Percentiles rank a stretch among this genome's conserved stretches.
These are phyloP conservation scores for Pipa parva DNA, from an alignment of 2,113 vertebrate species.

Conservation along the genomic window DNA sequence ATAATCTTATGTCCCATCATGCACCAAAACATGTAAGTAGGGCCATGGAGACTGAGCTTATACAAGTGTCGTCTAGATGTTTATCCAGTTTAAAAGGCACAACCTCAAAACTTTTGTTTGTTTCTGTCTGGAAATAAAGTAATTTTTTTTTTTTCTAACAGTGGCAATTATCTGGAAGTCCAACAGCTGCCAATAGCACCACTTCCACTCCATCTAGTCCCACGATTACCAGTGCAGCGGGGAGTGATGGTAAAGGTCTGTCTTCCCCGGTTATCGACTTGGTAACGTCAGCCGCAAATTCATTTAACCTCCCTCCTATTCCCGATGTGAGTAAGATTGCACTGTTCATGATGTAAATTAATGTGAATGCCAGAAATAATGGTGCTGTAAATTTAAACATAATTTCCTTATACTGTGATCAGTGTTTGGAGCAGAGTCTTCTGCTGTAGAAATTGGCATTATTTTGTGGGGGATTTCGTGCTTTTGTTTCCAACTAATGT, in stretches of 20 bases:
- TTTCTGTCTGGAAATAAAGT: background rate
- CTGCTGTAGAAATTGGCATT: too few species aligned
- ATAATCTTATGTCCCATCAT: constrained; percentile 70
- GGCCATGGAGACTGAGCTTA: too few species aligned
- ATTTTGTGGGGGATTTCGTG: too few species aligned
- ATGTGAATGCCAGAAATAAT: too few species aligned
- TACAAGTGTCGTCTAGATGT: too few species aligned
- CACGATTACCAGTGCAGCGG: constrained; percentile 63
- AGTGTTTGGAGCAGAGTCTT: too few species aligned
- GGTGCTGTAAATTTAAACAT: too few species aligned
- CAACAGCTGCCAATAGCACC: constrained; percentile 54
- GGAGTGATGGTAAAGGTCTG: constrained; percentile 58
- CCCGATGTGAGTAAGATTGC: constrained; percentile 67
- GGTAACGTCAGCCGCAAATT: constrained; percentile 61
- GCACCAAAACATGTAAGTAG: constrained; percentile 77
- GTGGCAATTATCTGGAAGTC: constrained; percentile 70
- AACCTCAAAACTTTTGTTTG: too few species aligned
- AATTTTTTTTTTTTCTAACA: background rate
- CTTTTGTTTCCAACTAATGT: too few species aligned
- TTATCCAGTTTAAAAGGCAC: too few species aligned
- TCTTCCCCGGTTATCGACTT: constrained; percentile 64
- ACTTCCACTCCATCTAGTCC: constrained; percentile 67
- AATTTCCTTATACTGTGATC: too few species aligned
- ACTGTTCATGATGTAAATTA: too few species aligned
- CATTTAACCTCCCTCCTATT: constrained; percentile 70